Base-by-base conservation (phyloP, 1,140 invertebrate species). In the Psix sp. region DNA sequence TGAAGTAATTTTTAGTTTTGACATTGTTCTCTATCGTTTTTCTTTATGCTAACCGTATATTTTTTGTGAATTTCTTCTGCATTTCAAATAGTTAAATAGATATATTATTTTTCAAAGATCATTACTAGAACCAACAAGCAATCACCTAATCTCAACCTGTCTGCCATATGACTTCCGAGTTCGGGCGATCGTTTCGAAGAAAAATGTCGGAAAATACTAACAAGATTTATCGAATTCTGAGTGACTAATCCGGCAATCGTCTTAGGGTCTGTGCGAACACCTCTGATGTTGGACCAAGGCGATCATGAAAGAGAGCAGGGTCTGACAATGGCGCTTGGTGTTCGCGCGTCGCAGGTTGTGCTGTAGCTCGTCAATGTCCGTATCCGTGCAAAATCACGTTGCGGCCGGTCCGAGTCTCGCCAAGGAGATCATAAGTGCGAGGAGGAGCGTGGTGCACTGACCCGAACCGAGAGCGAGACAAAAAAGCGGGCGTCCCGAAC, bases 361-460 rank as follows among this genome's bases (percentile, higher is more conserved):
- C 45, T 42, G 49, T 42, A 49, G 15, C 51, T 16, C 20, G 26
- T 21, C 62, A 45, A 71, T 71, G 42, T 1, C 67, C 67, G 67
- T 71, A 49, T 71, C 67, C 67, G 63, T 68, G 71, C 63, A 63
- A 67, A 74, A 74, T 68, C 57, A 59, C 66, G 43, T 57, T 57
- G 57, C 52, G 51, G 56, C 45, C 40, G 65, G 49, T 60, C 46
- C 60, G 48, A 40, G 54, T 66, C 62, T 29, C 54, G 67, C 40
- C 66, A 66, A 70, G 49, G 56, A 70, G 73, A 75, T 60, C 63
- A 68, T 63, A 67, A 71, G 67, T 71, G 54, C 54, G 72, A 77
- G 62, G 68, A 71, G 49, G 56, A 60, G 46, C 45, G 39, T 46
- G 73, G 74, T 57, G 62, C 68, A 76, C 62, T 72, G 74, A 76